Evolutionary conservation across 2,888 invertebrate species (phyloP), one percentile per base, ranked within the genome.

Genomic region (Plusia festucae): DNA sequence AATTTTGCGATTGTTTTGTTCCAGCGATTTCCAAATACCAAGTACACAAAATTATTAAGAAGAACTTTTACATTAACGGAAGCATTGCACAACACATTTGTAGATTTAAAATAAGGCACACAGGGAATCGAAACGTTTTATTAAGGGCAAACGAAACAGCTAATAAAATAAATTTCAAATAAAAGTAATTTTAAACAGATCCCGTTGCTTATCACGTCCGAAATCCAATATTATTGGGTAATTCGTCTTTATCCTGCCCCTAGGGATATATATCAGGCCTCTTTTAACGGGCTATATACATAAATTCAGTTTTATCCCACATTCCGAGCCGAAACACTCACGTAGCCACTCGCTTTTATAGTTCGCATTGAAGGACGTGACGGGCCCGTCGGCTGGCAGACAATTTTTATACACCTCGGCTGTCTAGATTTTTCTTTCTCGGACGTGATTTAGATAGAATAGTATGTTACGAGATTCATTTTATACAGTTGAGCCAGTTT

Each of bases 331-430:
- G 54, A 65, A 59, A 67, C 57, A 63, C 67, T 74, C 79, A 75
- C 79, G 82, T 77, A 67, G 13, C 53, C 54, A 65, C 70, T 76
- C 66, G 63, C 60, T 79, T 82, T 82, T 82, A 79, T 81, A 79
- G 81, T 73, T 65, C 46, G 51, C 75, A 65, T 66, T 71, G 70
- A 60, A 58, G 49, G 59, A 73, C 79, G 76, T 81, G 69, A 65
- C 65, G 34, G 46, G n/a, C 22, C 40, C 62, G 54, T 44, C 18
- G 62, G 46, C 27, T 46, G 22, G 20, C 52, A 51, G 22, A 60
- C 18, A 53, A 54, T 46, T 60, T 69, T 59, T 67, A 58, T 53
- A 51, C 51, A 57, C 18, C 30, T 53, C 51, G 55, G 65, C 54
- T 77, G 76, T 66, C 53, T 55, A 54, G 63, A 22, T 60, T 54